Evolutionary conservation across 1,140 invertebrate species (phyloP).

Genomic region (Apis cerana): DNA sequence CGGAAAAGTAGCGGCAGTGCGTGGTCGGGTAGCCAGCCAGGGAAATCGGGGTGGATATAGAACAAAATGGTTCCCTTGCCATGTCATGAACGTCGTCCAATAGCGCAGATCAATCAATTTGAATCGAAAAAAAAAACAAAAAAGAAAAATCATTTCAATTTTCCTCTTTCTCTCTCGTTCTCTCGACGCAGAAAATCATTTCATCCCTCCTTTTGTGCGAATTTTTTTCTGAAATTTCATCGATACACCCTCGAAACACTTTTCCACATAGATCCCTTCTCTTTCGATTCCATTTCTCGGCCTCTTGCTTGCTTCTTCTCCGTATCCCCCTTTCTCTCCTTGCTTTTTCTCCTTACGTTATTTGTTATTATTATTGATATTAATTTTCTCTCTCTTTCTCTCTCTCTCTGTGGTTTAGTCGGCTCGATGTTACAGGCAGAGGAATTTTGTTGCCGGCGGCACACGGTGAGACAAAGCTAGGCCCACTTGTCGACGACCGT

Average conservation of each 20-base stretch:
- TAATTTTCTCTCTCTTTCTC: neutral
- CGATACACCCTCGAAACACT: neutral
- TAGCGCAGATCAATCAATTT: too few species aligned
- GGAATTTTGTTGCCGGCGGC: slow-evolving; percentile 12
- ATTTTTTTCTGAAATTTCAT: neutral
- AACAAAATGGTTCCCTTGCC: too few species aligned
- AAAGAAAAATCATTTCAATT: too few species aligned
- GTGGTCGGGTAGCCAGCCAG: neutral
- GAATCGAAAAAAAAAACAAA: too few species aligned
- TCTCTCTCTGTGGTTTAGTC: neutral
- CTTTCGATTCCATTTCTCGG: neutral
- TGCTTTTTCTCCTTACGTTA: neutral
- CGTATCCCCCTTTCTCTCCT: too few species aligned
- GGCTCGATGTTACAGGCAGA: slow-evolving; percentile 9
- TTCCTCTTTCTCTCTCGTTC: too few species aligned
- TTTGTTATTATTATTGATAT: neutral
- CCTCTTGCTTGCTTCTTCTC: slow-evolving; percentile 16
- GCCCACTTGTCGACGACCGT: slow-evolving; percentile 83
- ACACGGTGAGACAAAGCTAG: slow-evolving; percentile 26
- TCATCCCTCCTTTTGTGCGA: too few species aligned
- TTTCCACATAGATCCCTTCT: neutral
- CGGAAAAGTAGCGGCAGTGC: slow-evolving; percentile 9
- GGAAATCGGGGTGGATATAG: neutral
- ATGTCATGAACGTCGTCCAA: neutral
- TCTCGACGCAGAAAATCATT: too few species aligned